Percentiles rank a stretch among this genome's conserved stretches.
Conservation (phyloP, 2,797 vertebrate genomes). For the Melanotaenia pygmaea region DNA sequence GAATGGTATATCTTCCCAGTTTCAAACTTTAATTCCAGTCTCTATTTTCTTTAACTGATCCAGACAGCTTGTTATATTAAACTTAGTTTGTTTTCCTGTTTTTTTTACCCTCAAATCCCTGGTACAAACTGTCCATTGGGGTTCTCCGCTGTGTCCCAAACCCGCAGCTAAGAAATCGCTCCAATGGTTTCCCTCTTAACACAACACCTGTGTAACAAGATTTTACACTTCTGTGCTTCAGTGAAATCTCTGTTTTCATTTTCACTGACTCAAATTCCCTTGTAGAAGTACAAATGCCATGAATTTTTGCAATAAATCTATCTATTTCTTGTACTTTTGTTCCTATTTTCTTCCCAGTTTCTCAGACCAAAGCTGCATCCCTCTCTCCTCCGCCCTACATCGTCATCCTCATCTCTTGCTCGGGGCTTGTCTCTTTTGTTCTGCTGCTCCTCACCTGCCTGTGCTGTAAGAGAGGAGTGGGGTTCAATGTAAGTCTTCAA, state of each 20-base stretch:
- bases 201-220: conserved; percentile 76
- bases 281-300: conserved; percentile 14
- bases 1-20: conserved; percentile 78
- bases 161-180: conserved; percentile 69
- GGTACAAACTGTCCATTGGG: conserved; percentile 81
- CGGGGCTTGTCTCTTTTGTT: conserved; percentile 92
- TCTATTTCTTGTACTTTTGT: conserved; percentile 41
- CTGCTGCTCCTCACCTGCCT: conserved; percentile 94
- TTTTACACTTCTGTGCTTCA: conserved; percentile 64
- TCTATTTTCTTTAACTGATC: conserved; percentile 67
- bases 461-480: conserved; percentile 93
- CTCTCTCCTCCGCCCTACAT: conserved; percentile 90
- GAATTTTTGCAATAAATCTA: conserved; percentile 51
- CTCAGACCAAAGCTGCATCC: conserved; percentile 84
- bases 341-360: conserved; percentile 73
- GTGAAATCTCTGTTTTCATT: conserved; percentile 57
- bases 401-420: conserved; percentile 95
- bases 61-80: conserved; percentile 64
- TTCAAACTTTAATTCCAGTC: conserved; percentile 70
- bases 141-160: conserved; percentile 74
- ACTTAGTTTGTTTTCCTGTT: conserved; percentile 78
- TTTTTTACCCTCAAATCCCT: conserved; percentile 71
- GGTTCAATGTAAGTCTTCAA: conserved; percentile 92
- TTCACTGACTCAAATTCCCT: conserved; percentile 59
- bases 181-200: conserved; percentile 73